Percentiles rank a stretch among this genome's conserved stretches.
phyloP scores from a whole-genome alignment of 2,113 vertebrate species.

The Odocoileus virginianus region DNA sequence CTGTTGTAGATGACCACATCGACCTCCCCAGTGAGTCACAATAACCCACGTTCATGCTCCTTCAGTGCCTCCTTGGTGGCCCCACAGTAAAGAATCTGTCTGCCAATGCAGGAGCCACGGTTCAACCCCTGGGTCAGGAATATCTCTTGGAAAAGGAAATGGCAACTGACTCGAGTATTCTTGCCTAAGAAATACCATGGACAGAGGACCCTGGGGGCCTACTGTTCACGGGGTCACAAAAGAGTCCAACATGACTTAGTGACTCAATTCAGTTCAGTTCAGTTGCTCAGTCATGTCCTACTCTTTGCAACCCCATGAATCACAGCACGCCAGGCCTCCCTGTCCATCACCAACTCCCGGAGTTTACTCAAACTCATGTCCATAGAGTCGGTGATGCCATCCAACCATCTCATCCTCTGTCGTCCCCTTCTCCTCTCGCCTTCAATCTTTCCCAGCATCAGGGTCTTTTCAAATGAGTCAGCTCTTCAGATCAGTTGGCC shows the following conservation, averaged over 20 bases:
- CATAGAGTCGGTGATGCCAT: neutral
- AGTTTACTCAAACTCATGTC: neutral
- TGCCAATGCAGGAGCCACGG: neutral
- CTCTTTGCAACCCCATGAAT: neutral
- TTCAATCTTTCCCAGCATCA: neutral
- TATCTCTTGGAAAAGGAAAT: neutral
- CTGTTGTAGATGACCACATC: neutral
- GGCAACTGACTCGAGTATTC: neutral
- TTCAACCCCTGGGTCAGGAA: neutral
- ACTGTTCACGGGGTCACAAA: neutral
- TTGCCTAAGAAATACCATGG: neutral
- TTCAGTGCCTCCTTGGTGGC: neutral
- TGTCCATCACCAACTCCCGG: fast-evolving
- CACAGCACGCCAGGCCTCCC: neutral
- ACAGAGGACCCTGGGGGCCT: neutral
- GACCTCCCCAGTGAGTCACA: neutral
- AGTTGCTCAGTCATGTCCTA: fast-evolving
- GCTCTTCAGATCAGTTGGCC: neutral
- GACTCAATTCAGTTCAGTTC: neutral
- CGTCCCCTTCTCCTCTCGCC: neutral
- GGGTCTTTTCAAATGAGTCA: neutral
- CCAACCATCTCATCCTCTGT: neutral
- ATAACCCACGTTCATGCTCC: neutral
- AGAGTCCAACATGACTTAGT: neutral
- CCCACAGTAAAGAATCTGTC: neutral